A percentile compares a stretch with the other conserved stretches of the same genome.
These are phyloP conservation scores for Nyctibius grandis DNA, from an alignment of 2,797 vertebrate genomes.

Conservation along the genomic window DNA sequence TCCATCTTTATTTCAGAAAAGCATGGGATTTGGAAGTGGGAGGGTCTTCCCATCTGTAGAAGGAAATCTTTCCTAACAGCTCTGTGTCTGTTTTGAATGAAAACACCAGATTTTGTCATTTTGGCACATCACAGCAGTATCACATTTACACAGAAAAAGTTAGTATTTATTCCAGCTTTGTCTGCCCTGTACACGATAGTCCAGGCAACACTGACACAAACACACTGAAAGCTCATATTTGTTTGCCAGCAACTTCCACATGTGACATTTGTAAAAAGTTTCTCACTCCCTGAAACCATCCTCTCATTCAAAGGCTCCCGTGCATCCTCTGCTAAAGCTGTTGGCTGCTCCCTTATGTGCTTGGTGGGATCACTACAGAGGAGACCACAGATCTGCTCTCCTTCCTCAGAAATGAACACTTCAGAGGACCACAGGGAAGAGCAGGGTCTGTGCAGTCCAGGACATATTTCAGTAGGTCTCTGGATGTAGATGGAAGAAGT, in stretches of 20 bases:
- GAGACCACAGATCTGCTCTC: neutral
- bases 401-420: neutral
- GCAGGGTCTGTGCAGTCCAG: neutral
- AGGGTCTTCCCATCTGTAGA: neutral
- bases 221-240: neutral
- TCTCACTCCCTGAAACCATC: neutral
- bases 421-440: neutral
- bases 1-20: neutral
- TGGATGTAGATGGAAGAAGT: neutral
- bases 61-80: neutral
- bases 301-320: neutral
- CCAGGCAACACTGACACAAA: conserved; percentile 11
- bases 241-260: neutral
- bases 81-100: neutral
- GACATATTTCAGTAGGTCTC: neutral
- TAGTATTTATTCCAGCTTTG: conserved; percentile 35
- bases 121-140: neutral
- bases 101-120: conserved; percentile 29
- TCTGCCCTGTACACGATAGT: neutral
- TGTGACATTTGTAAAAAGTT: neutral
- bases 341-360: neutral
- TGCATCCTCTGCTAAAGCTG: neutral
- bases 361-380: neutral
- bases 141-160: neutral
- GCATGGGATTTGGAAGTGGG: neutral